Evolutionary conservation across 2,113 vertebrate genomes (phyloP).

Genomic region (Ptilonorhynchus violaceus): DNA sequence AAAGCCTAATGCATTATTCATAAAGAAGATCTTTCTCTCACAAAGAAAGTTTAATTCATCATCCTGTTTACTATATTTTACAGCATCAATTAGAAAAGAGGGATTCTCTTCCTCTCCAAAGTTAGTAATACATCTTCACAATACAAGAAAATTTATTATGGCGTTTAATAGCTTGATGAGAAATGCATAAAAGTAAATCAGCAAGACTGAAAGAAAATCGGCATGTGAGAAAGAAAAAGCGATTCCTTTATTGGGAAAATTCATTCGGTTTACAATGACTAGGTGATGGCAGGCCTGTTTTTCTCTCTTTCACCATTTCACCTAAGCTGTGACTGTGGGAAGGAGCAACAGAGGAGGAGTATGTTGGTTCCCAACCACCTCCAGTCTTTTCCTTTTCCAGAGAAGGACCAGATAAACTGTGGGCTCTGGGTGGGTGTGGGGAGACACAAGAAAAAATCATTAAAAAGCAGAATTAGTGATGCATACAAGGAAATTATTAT

Average conservation of each 20-base stretch:
- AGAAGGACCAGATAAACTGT: not conserved
- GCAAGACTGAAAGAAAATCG: not conserved
- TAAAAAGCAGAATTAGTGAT: not conserved
- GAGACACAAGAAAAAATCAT: not conserved
- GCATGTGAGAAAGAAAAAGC: not conserved
- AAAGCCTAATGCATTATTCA: constrained; percentile 33
- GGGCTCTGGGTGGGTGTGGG: fast-evolving
- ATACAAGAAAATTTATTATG: not conserved
- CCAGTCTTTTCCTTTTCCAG: not conserved
- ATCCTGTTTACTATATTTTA: constrained; percentile 11
- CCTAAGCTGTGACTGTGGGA: not conserved
- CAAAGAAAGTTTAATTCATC: not conserved
- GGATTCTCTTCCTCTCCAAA: not conserved
- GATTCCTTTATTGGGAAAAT: not conserved
- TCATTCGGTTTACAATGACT: not conserved
- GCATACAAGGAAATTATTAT: not conserved
- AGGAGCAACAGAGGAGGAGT: not conserved
- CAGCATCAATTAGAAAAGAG: not conserved
- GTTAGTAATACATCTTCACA: not conserved
- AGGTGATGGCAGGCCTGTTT: not conserved
- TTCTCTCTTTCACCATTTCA: not conserved
- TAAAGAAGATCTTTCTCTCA: not conserved
- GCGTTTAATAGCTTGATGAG: not conserved
- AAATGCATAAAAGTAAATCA: not conserved
- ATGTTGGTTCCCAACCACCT: fast-evolving